A percentile compares a stretch with the other conserved stretches of the same genome.
phyloP scores from a whole-genome alignment of 2,888 invertebrate genomes.

The Cosmia trapezina region DNA sequence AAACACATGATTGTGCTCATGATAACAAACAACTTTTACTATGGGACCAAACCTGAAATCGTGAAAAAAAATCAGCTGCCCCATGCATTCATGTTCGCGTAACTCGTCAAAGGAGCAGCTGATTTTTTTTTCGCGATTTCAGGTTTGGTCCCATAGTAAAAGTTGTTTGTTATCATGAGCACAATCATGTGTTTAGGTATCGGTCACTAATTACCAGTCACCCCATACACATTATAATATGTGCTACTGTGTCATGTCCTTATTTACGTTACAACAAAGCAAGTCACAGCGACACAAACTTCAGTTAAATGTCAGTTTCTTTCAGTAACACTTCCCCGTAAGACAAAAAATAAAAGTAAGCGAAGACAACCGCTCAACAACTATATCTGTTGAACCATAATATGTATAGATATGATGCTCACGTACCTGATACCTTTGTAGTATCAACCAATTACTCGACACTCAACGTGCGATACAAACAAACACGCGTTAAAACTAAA shows the following conservation, averaged over 20 bases:
- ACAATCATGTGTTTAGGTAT: too few species aligned
- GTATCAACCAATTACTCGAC: constrained; percentile 11
- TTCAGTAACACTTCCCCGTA: neutral
- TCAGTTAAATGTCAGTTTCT: neutral
- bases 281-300: neutral
- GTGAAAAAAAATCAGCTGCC: too few species aligned
- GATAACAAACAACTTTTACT: too few species aligned
- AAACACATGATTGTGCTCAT: too few species aligned
- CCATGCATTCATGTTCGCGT: too few species aligned
- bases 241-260: neutral
- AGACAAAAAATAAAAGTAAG: neutral
- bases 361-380: neutral
- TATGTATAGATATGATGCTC: neutral
- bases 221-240: too few species aligned
- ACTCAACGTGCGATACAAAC: constrained; percentile 16
- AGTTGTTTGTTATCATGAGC: too few species aligned
- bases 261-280: neutral
- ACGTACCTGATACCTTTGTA: neutral
- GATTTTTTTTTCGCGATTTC: too few species aligned
- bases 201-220: too few species aligned
- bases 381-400: neutral
- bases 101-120: too few species aligned
- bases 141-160: too few species aligned
- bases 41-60: too few species aligned
- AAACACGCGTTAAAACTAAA: constrained; percentile 36